phyloP scores from a whole-genome alignment of 2,888 invertebrate genomes.

The Vesta saturnalis region DNA sequence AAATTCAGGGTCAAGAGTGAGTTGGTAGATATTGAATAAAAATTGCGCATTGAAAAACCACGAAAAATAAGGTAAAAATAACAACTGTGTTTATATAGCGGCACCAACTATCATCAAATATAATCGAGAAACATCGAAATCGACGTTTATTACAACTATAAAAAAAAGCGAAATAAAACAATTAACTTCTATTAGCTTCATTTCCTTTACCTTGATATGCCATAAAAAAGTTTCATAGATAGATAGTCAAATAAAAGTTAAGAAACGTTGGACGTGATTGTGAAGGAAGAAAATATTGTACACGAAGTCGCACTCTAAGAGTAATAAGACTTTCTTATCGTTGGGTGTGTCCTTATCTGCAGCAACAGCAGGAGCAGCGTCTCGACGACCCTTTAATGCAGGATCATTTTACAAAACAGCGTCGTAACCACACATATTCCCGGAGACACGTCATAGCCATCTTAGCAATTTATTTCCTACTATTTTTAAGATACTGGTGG shows the following conservation, averaged over 20 bases:
- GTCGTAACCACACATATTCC: conserved; percentile 24
- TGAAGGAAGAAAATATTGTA: conserved; percentile 14
- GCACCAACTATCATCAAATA: no score
- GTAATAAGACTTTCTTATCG: conserved; percentile 34
- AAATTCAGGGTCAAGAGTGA: no score
- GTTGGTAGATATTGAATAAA: no score
- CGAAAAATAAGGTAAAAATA: no score
- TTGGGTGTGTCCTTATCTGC: conserved; percentile 33
- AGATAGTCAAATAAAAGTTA: conserved; percentile 32
- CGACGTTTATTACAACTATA: no score
- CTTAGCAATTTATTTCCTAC: conserved; percentile 15
- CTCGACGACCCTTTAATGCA: conserved; percentile 24
- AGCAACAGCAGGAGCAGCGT: conserved; percentile 21
- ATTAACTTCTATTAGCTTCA: not conserved
- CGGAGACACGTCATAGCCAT: conserved; percentile 8
- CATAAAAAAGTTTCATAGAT: conserved; percentile 12
- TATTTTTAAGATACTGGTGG: conserved; percentile 21
- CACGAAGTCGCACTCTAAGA: conserved; percentile 29
- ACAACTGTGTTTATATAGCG: no score
- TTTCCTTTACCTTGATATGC: conserved; percentile 14
- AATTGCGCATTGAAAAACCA: no score
- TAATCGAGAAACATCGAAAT: no score
- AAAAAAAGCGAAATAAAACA: not conserved
- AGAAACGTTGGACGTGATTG: conserved; percentile 30
- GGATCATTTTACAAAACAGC: conserved; percentile 26